These are phyloP conservation scores for Epizoanthus illoricatus DNA, from an alignment of 92 coral and sea anemone species.

Conservation along the genomic window DNA sequence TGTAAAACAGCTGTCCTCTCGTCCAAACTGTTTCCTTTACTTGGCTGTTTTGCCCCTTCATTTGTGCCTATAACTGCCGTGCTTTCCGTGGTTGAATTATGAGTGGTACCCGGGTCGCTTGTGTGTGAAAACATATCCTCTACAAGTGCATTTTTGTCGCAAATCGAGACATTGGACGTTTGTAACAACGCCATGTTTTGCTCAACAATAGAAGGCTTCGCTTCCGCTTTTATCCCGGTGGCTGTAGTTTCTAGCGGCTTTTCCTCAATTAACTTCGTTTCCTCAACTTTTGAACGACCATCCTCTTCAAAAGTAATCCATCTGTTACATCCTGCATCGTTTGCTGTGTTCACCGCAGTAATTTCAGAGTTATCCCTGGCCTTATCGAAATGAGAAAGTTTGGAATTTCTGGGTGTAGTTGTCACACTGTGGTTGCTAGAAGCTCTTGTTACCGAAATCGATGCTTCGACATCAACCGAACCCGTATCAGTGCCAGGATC, in stretches of 20 bases:
- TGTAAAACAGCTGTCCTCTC: slow-evolving; percentile 36
- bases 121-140: slow-evolving; percentile 35
- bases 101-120: background rate
- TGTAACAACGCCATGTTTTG: slow-evolving; percentile 43
- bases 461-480: background rate
- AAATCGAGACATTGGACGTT: background rate
- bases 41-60: slow-evolving; percentile 13
- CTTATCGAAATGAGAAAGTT: slow-evolving; percentile 24
- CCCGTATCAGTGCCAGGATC: slow-evolving; percentile 12
- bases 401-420: slow-evolving; percentile 28
- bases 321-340: background rate
- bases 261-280: background rate
- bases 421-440: slow-evolving; percentile 16
- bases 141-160: slow-evolving; percentile 42
- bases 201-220: slow-evolving; percentile 10
- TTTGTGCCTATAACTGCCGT: slow-evolving; percentile 1
- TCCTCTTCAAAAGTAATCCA: slow-evolving; percentile 34
- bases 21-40: slow-evolving; percentile 7
- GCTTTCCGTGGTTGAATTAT: slow-evolving; percentile 1
- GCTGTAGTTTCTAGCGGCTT: slow-evolving; percentile 4
- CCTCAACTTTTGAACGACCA: background rate
- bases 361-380: background rate
- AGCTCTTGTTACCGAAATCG: slow-evolving; percentile 25
- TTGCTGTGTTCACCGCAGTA: background rate
- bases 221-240: background rate